phyloP scores from a whole-genome alignment of 2,113 vertebrate genomes.

The Lepisosteus osseus region DNA sequence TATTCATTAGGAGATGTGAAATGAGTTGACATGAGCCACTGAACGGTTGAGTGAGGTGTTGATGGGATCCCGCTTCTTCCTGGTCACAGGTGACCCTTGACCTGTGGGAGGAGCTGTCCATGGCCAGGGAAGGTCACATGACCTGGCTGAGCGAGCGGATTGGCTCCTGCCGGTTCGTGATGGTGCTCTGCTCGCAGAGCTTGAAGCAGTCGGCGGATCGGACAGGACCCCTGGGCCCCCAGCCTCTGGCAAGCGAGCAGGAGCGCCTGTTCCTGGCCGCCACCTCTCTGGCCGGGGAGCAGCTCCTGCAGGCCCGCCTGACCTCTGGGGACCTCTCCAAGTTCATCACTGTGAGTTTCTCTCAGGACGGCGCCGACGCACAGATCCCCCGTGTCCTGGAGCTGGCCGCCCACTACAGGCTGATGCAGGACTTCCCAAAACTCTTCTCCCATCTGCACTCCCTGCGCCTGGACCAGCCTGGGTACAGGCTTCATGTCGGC shows the following conservation, averaged over 20 bases:
- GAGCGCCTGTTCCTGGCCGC: not conserved
- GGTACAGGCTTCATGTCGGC: not conserved
- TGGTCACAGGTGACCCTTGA: constrained; percentile 12
- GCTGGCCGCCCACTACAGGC: constrained; percentile 12
- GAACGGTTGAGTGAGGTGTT: too few species aligned
- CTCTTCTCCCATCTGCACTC: constrained; percentile 20
- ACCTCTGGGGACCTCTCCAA: not conserved
- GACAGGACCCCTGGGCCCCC: too few species aligned
- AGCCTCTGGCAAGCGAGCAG: not conserved
- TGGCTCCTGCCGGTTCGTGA: not conserved
- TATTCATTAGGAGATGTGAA: not conserved
- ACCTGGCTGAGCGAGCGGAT: constrained; percentile 8
- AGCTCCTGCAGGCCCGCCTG: not conserved
- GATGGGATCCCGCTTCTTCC: not conserved
- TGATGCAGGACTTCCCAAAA: constrained; percentile 3
- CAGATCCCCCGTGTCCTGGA: not conserved
- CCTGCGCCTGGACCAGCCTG: not conserved
- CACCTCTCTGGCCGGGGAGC: constrained; percentile 7
- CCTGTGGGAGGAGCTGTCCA: constrained; percentile 18
- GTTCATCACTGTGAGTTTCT: constrained; percentile 2
- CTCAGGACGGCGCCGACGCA: not conserved
- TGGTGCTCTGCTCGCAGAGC: constrained; percentile 5
- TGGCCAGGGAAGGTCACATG: constrained; percentile 2
- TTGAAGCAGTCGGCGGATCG: not conserved
- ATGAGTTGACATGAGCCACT: not conserved